Base-by-base conservation (phyloP, 2,888 invertebrate species). In the Sclerodermus sp. region DNA sequence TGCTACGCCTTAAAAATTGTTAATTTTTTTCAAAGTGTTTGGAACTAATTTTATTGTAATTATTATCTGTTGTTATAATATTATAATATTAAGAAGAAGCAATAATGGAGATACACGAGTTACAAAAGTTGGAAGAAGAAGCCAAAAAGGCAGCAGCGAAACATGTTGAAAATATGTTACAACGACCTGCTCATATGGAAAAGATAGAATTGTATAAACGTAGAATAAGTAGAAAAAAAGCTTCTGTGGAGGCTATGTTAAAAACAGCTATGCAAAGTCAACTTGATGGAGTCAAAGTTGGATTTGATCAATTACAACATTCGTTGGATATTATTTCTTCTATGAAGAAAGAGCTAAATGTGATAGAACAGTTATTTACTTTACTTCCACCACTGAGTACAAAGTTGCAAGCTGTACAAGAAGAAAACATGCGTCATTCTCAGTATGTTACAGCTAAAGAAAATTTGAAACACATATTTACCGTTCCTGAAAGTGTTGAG, bases 221-320 rank as follows among this genome's bases (percentile, higher is more conserved):
- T 58, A 80, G 89, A 65, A 87, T 89, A 53, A 83, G 85, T 9
- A 83, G 90, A 51, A 90, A 91, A 65, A 90, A 94, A 81, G 90
- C 91, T 1, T 93, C 95, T 2, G 93, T 95, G 8, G 96, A 96
- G 77, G 93, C 94, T 1, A 90, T 94, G 84, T 76, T 99, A 16
- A 97, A 98, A 80, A 96, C 97, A n/a, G 96, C 96, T 1, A 94
- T 99, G 82, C 97, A 99, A 78, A 94, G 96, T 57, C 97, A 99
- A 79, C 80, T 99, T 47, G 98, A 99, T 79, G 97, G 96, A 1
- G 97, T 99, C 0, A 87, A 92, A 64, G 91, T 93, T 10, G 98
- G 98, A 0, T 84, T 99, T 14, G 90, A 90, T 67, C 93, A 97
- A 73, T 80, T 99, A 38, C 89, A 91, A 70, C 87, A 87, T 50